Conservation (phyloP, 2,113 vertebrate genomes). For the Manacus vitellinus region DNA sequence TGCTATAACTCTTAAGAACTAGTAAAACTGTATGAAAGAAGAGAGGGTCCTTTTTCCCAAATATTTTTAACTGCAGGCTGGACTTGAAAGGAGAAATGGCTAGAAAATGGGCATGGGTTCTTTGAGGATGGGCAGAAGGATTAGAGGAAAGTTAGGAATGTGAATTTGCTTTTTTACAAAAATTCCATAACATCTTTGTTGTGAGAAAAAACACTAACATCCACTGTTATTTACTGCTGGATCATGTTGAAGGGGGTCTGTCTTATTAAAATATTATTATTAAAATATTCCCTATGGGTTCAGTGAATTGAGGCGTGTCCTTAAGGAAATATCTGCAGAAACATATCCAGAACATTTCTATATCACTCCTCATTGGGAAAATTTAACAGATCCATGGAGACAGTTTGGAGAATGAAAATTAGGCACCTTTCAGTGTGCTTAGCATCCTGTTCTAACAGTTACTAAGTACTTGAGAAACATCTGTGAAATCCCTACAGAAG, state of each 20-base stretch:
- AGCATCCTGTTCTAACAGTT: background rate
- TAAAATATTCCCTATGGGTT: background rate
- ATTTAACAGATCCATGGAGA: background rate
- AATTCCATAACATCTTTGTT: background rate
- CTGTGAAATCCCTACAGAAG: background rate
- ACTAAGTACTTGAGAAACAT: background rate
- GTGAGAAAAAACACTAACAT: background rate
- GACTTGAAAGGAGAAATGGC: background rate
- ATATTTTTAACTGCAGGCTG: background rate
- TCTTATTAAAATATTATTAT: constrained; percentile 20
- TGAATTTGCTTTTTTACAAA: background rate
- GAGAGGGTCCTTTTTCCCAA: background rate
- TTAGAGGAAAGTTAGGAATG: background rate
- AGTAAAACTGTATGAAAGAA: background rate
- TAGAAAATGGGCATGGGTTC: background rate
- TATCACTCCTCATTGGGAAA: background rate
- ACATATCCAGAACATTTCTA: background rate
- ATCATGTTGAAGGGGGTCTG: background rate
- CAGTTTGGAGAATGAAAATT: background rate
- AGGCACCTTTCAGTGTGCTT: background rate
- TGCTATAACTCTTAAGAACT: background rate
- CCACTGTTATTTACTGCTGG: background rate
- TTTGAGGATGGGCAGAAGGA: background rate
- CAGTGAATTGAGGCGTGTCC: background rate
- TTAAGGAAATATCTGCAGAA: background rate